These are phyloP conservation scores for Lepidocolaptes lacrymiger DNA, from an alignment of 2,797 vertebrate species.

Conservation along the genomic window DNA sequence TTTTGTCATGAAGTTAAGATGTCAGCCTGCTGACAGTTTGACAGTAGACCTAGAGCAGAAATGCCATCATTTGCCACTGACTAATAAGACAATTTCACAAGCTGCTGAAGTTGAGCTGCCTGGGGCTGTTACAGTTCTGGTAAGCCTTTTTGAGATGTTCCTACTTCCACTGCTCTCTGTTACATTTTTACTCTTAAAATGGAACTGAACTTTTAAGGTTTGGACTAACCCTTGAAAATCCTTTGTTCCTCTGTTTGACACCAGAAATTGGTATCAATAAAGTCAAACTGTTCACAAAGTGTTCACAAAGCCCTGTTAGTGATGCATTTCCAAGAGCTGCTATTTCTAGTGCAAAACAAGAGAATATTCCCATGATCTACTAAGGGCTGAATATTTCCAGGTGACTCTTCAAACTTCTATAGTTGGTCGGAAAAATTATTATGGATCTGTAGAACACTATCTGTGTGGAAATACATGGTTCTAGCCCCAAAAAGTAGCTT, in stretches of 20 bases:
- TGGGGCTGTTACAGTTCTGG: neutral
- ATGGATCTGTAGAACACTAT: neutral
- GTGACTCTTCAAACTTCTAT: neutral
- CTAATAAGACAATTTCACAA: conserved; percentile 3
- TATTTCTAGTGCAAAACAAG: neutral
- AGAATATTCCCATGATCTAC: neutral
- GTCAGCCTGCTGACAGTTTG: conserved; percentile 3
- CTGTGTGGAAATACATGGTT: neutral
- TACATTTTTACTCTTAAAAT: neutral
- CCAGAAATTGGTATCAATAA: neutral
- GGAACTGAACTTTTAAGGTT: neutral
- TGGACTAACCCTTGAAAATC: neutral
- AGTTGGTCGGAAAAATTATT: neutral
- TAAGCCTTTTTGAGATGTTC: neutral
- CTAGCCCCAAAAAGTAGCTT: neutral
- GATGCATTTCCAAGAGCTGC: neutral
- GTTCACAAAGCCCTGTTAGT: neutral
- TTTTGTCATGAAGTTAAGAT: neutral
- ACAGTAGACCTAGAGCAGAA: neutral
- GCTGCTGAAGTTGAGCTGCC: neutral
- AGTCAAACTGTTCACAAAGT: neutral
- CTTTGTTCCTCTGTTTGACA: neutral
- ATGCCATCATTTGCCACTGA: neutral
- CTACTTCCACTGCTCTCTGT: neutral
- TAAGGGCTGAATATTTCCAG: neutral